Base-by-base conservation (phyloP, 2,797 vertebrate species). In the Alcedo quadribrachys region DNA sequence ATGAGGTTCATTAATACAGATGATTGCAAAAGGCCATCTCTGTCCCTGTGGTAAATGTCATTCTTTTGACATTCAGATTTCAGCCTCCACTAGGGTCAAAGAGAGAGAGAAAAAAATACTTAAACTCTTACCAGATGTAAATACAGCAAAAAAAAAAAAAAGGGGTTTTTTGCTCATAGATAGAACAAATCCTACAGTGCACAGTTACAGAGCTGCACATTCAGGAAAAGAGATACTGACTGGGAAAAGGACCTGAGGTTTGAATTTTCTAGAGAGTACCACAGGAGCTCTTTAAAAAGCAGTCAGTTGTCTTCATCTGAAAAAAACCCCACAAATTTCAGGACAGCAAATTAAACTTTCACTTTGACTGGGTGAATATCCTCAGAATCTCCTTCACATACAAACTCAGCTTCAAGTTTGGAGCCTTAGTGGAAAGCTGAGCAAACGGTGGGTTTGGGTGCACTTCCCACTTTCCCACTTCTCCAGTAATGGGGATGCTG, bases 11-110 rank as follows among this genome's bases (percentile, higher is more conserved):
- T 93, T 90, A 95, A 81, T 69, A 51, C 1, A 79, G 67, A 15
- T 73, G 55, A 73, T 60, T 67, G 90, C 43, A 79, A 93, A 91
- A 94, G 43, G 70, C 73, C 67, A 50, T 53, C 40, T 86, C 58
- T 81, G 51, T 67, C 50, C 15, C 28, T 77, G 19, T 2, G 1
- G 28, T 86, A 92, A 93, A 89, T 70, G 37, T 21, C 28, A 32
- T 70, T 63, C 60, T 40, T 81, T 62, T 83, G 63, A 85, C 55
- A 76, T 83, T 86, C 11, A 5, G 25, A 83, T 77, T 83, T 91
- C 46, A 42, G 42, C 46, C 33, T 74, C 11, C 15, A 25, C 17
- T 37, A 30, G 48, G 30, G 65, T 57, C 78, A 82, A 76, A 81
- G 25, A 65, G 5, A 48, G 8, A 15, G 7, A 45, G 40, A 40